phyloP scores from a whole-genome alignment of 1,140 invertebrate genomes.

The Tetragnatha versicolor region DNA sequence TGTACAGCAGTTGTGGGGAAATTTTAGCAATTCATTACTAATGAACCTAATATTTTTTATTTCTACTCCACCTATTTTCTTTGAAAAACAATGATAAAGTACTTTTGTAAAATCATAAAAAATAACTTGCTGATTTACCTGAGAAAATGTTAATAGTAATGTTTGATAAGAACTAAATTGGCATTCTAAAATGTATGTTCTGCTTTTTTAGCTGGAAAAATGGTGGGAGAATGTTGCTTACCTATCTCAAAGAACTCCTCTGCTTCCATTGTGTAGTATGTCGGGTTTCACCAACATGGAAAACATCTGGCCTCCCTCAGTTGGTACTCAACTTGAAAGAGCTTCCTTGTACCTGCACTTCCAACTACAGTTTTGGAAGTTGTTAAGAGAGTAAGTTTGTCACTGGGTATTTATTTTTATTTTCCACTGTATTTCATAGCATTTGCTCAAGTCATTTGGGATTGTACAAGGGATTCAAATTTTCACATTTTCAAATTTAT shows the following conservation, averaged over 20 bases:
- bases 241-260: conserved; percentile 61
- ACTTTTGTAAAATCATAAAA: no score
- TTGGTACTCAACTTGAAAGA: conserved; percentile 59
- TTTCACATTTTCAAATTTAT: no score
- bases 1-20: no score
- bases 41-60: no score
- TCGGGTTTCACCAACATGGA: conserved; percentile 61
- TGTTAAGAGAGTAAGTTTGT: conserved; percentile 60
- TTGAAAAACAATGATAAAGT: no score
- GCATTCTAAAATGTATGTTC: neutral
- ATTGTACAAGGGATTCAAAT: no score
- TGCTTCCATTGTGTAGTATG: conserved; percentile 64
- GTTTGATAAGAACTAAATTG: neutral
- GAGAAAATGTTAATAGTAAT: neutral
- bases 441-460: no score
- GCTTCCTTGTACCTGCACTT: conserved; percentile 61
- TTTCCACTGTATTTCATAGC: no score
- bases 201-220: conserved; percentile 61
- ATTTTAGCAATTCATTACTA: no score
- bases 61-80: no score
- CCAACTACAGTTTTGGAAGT: conserved; percentile 62
- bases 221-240: conserved; percentile 66
- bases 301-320: conserved; percentile 60
- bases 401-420: neutral
- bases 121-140: neutral